phyloP scores from a whole-genome alignment of 1,140 invertebrate species.

The Lasioglossum baleicum region DNA sequence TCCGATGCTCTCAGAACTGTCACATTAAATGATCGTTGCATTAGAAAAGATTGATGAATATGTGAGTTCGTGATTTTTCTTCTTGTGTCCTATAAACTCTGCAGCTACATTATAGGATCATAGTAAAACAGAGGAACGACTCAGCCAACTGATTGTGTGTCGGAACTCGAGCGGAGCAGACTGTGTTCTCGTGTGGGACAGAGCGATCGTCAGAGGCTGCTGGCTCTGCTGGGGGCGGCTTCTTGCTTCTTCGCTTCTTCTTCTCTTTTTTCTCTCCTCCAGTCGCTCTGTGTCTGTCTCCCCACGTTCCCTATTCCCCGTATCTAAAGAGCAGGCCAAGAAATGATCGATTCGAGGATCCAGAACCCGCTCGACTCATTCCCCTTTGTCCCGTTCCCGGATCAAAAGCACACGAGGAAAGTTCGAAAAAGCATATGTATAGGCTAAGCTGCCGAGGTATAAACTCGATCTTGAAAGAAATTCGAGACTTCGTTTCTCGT shows the following conservation, averaged over 20 bases:
- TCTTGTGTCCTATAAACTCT: background rate
- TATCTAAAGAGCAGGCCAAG: background rate
- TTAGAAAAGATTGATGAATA: too few species aligned
- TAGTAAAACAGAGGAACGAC: background rate
- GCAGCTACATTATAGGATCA: background rate
- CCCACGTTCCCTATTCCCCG: background rate
- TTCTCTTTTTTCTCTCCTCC: conserved; percentile 36
- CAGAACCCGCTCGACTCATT: background rate
- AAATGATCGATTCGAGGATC: conserved; percentile 23
- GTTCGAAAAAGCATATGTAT: too few species aligned
- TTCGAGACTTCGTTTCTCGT: too few species aligned
- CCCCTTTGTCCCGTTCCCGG: too few species aligned
- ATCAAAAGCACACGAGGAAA: too few species aligned
- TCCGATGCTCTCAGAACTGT: too few species aligned
- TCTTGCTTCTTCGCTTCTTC: conserved; percentile 60
- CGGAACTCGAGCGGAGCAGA: conserved; percentile 66
- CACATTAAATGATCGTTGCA: too few species aligned
- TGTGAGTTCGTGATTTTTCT: too few species aligned
- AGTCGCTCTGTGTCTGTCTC: conserved; percentile 10
- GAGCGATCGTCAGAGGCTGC: conserved; percentile 65
- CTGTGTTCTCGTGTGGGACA: conserved; percentile 70
- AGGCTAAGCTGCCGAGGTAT: too few species aligned
- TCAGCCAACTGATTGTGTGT: background rate
- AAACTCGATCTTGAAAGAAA: too few species aligned
- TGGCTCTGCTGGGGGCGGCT: conserved; percentile 77